These are phyloP conservation scores for Carlito syrichta DNA, from an alignment of 2,113 vertebrate genomes.

Conservation along the genomic window DNA sequence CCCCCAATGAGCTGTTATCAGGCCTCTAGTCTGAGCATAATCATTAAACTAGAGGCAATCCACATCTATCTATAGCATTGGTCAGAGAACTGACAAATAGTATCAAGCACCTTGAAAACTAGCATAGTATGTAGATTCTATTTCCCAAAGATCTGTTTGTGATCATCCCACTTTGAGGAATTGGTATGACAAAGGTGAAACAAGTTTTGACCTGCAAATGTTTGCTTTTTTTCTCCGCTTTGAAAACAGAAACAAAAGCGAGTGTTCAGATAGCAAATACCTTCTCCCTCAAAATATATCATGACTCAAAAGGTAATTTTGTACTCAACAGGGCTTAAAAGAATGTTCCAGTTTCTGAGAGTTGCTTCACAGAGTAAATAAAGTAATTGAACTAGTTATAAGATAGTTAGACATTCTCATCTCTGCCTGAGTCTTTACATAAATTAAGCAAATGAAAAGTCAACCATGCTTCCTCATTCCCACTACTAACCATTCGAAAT, in stretches of 20 bases:
- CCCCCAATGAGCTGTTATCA: neutral
- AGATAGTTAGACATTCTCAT: neutral
- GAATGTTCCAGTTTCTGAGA: neutral
- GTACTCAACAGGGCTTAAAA: neutral
- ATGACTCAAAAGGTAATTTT: neutral
- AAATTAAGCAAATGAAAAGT: neutral
- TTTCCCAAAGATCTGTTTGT: neutral
- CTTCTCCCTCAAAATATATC: neutral
- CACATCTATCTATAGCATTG: neutral
- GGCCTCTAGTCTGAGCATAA: neutral
- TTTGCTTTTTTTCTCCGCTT: neutral
- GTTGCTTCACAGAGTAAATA: neutral
- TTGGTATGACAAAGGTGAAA: neutral
- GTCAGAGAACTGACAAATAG: neutral
- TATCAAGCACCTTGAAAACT: neutral
- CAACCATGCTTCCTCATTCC: neutral
- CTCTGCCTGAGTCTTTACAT: constrained; percentile 13
- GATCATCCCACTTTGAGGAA: neutral
- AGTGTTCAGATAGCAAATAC: neutral
- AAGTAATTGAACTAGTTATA: neutral
- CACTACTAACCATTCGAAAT: neutral
- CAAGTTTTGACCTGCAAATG: neutral
- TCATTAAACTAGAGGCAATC: neutral
- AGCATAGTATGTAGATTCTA: neutral
- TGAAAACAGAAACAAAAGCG: neutral